Evolutionary conservation across 2,797 vertebrate species (phyloP), one percentile per base, ranked within the genome.

Genomic region (Lacerta bilineata): DNA sequence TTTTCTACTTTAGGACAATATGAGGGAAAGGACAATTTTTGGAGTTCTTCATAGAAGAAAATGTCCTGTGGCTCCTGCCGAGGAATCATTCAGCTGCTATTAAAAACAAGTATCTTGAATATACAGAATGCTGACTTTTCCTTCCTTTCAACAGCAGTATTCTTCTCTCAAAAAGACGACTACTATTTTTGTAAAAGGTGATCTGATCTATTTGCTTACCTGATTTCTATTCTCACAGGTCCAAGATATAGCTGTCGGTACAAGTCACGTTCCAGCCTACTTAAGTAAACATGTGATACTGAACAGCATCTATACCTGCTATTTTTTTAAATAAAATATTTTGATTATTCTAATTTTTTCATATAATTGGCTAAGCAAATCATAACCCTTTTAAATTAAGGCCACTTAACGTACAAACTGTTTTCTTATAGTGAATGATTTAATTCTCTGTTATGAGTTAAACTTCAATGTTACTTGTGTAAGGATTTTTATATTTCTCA

Each of bases 121-220:
- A 95, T 94, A 96, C 96, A 95, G 97, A 97, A 96, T 97, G 96
- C 97, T 97, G 97, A 95, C 97, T 97, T 97, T 96, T 95, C 94
- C 95, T 97, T 94, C 95, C 93, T 96, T 96, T 97, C 96, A 97
- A 97, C 96, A 97, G 96, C 96, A 96, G 97, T 96, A 91, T 97
- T 97, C 97, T 96, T 95, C 95, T 95, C 95, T 95, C 96, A 96
- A 96, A 86, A 89, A 98, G 97, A 97, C 96, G 97, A 98, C 97
- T 98, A 97, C 96, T 97, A 97, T 98, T 97, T 97, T 97, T 97
- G 95, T 97, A 97, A 95, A 96, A 96, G 95, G 95, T 96, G 92
- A 97, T 94, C 94, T 97, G 92, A 95, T 96, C 90, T 96, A 93
- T 96, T 96, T 80, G 94, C 97, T 95, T 97, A 95, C 95, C 95